Evolutionary conservation across 2,113 vertebrate species (phyloP), one percentile per base, ranked within the genome.

Genomic region (Pithys albifrons): DNA sequence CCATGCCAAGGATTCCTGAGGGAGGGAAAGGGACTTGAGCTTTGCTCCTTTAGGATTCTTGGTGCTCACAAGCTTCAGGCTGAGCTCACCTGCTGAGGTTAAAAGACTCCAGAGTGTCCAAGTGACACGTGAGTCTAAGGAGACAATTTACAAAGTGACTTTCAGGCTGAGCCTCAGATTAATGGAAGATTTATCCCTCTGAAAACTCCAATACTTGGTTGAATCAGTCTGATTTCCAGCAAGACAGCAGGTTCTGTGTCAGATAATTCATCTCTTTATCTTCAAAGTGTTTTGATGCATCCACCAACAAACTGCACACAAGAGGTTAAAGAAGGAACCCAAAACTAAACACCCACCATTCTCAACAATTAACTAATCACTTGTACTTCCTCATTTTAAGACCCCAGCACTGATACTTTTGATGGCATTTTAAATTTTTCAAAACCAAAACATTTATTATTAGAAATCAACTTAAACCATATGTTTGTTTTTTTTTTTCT

Each of bases 291-390:
- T 88, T 43, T 43, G 69, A 19, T 76, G 85, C 67, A 88, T 73
- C n/a, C 66, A 55, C 24, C 41, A 41, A 33, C 20, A 85, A 80
- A 85, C 37, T 19, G 22, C 48, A 55, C 0, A 4, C 27, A 51
- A 65, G 37, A 65, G 65, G 73, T 93, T 65, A 73, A 62, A 94
- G 65, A 16, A 91, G 78, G 91, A 95, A 80, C 62, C 18, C 61
- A 83, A 95, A 96, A 78, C 81, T 45, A 89, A 92, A 84, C 8
- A 54, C 72, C 83, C 89, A 92, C 82, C 65, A 18, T 54, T 94
- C 94, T 87, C 91, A 72, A 80, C 89, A 88, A 91, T 86, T 88
- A 94, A 91, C 92, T 89, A 33, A 52, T 88, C 3, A 4, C 86
- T 57, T 39, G 75, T 35, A 66, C 75, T 94, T 96, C 92, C 94